phyloP scores from a whole-genome alignment of 2,797 vertebrate genomes.

The Rhincodon typus region DNA sequence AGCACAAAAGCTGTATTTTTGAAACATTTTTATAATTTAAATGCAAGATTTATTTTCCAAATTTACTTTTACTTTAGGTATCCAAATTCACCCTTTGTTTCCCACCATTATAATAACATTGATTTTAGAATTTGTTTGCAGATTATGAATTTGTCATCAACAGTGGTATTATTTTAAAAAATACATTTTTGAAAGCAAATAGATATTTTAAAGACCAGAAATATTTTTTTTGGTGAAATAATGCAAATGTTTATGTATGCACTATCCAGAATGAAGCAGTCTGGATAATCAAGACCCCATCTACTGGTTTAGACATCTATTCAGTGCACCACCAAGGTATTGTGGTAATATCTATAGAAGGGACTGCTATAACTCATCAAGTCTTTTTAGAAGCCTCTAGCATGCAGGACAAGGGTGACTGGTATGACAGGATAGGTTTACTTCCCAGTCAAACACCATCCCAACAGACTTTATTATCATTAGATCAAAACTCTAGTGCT shows the following conservation, averaged over 20 bases:
- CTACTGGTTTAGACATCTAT: neutral
- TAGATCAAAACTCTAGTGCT: neutral
- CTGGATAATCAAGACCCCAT: neutral
- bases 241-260: neutral
- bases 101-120: neutral
- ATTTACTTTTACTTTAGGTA: neutral
- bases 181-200: neutral
- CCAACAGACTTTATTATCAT: neutral
- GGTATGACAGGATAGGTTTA: neutral
- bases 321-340: neutral
- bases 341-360: neutral
- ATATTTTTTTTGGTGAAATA: neutral
- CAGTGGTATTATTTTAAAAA: neutral
- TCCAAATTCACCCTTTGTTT: neutral
- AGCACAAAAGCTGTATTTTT: slow-evolving; percentile 7
- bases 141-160: neutral
- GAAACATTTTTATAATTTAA: neutral
- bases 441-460: neutral
- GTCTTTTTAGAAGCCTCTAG: neutral
- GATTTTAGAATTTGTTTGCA: neutral
- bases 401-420: neutral
- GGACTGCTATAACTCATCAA: neutral
- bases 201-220: slow-evolving; percentile 6
- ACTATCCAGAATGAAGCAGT: neutral
- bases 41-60: neutral